These are phyloP conservation scores for Harpagus bidentatus DNA, from an alignment of 2,113 vertebrate species.

Conservation along the genomic window DNA sequence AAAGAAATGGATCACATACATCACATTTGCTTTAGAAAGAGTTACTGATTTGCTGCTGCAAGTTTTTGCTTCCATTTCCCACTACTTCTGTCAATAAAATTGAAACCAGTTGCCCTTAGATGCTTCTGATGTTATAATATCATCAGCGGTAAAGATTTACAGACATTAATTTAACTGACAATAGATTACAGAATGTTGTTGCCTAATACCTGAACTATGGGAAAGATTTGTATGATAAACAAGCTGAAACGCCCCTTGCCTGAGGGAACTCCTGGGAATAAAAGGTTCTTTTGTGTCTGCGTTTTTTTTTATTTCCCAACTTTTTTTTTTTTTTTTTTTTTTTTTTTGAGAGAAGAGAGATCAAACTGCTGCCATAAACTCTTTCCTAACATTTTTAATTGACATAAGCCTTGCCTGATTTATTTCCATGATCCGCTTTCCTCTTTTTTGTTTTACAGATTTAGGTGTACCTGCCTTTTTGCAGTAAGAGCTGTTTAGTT, in stretches of 20 bases:
- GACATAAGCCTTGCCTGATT: neutral
- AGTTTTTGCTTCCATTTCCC: neutral
- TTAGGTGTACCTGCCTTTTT: neutral
- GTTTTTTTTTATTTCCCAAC: neutral
- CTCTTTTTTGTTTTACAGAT: neutral
- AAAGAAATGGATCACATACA: neutral
- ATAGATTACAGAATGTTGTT: neutral
- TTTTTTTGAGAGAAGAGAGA: neutral
- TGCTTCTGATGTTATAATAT: neutral
- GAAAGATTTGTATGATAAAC: neutral
- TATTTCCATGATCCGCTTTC: neutral
- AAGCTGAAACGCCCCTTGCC: neutral
- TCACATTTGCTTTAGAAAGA: neutral
- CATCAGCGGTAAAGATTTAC: neutral
- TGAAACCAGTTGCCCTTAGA: constrained; percentile 6
- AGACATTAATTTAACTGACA: constrained; percentile 11
- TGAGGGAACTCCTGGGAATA: neutral
- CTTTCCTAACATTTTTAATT: neutral
- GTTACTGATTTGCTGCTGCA: neutral
- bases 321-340: neutral
- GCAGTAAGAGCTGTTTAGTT: neutral
- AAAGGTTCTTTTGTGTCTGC: neutral
- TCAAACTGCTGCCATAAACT: neutral
- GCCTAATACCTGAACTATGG: neutral
- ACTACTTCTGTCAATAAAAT: constrained; percentile 17